Conservation (phyloP, 2,888 invertebrate genomes). For the Patella ulyssiponensis region DNA sequence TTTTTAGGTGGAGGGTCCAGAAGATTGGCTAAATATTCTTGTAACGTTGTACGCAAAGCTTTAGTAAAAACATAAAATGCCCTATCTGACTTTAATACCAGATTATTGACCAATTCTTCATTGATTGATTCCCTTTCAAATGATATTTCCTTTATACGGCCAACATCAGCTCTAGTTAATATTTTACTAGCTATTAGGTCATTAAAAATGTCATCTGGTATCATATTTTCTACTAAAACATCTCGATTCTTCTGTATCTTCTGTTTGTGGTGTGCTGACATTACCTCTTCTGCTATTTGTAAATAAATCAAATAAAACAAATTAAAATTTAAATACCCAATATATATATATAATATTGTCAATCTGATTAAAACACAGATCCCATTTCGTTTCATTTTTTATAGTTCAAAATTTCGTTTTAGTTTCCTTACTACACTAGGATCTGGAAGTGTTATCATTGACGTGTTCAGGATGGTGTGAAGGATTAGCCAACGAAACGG, state of each 20-base stretch:
- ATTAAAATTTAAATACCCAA: too few relatives aligned
- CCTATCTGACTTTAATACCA: constrained; percentile 49
- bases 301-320: too few relatives aligned
- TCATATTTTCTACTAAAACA: constrained; percentile 55
- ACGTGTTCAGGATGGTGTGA: too few relatives aligned
- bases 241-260: constrained; percentile 48
- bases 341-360: too few relatives aligned
- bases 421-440: too few relatives aligned
- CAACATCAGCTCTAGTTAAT: constrained; percentile 44
- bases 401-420: too few relatives aligned
- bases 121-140: constrained; percentile 46
- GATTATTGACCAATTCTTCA: constrained; percentile 51
- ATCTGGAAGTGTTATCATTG: too few relatives aligned
- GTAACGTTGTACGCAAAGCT: constrained; percentile 53
- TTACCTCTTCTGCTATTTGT: constrained; percentile 47
- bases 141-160: constrained; percentile 43
- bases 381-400: too few relatives aligned
- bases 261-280: constrained; percentile 51
- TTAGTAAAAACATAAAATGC: constrained; percentile 54
- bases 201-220: constrained; percentile 58
- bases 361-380: too few relatives aligned
- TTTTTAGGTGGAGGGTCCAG: constrained; percentile 36
- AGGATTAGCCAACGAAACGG: too few relatives aligned
- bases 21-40: constrained; percentile 52
- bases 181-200: constrained; percentile 50